Evolutionary conservation across 2,888 invertebrate genomes (phyloP).

Genomic region (Sinhomidia bicolor): DNA sequence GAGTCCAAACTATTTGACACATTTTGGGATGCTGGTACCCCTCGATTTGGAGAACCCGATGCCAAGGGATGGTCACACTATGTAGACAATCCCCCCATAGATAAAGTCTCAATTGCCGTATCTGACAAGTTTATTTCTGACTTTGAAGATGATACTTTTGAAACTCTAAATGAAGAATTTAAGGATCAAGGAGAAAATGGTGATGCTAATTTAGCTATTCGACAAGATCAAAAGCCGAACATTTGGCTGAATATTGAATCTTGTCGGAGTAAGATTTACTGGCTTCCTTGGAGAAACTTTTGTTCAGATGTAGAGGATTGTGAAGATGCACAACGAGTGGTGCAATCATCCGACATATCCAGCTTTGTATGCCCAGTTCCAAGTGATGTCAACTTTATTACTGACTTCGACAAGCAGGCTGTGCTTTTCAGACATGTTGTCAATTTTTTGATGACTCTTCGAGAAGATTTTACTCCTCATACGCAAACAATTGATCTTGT

Average conservation of each 20-base stretch:
- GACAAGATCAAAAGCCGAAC: constrained; percentile 36
- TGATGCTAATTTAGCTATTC: background rate
- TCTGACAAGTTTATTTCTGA: constrained; percentile 67
- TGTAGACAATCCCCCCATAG: constrained; percentile 3
- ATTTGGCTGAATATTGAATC: constrained; percentile 76
- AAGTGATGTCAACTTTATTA: constrained; percentile 51
- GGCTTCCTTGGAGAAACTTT: constrained; percentile 76
- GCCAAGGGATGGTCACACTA: constrained; percentile 74
- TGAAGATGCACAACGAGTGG: constrained; percentile 76
- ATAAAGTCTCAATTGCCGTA: constrained; percentile 28
- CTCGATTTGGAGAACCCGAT: constrained; percentile 75
- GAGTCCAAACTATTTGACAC: constrained; percentile 69
- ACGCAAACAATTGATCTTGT: constrained; percentile 77
- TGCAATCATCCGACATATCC: constrained; percentile 62
- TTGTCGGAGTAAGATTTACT: constrained; percentile 72
- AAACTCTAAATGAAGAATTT: constrained; percentile 50
- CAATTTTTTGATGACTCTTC: constrained; percentile 74
- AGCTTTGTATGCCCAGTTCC: constrained; percentile 74
- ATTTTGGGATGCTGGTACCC: constrained; percentile 78
- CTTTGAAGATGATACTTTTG: constrained; percentile 76
- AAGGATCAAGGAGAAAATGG: constrained; percentile 1
- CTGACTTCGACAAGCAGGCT: constrained; percentile 73
- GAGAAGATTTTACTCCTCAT: constrained; percentile 78
- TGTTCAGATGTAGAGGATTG: constrained; percentile 74
- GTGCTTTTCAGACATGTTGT: constrained; percentile 76